Evolutionary conservation across 1,140 invertebrate species (phyloP), one percentile per base, ranked within the genome.

Genomic region (Trichonephila clavata): DNA sequence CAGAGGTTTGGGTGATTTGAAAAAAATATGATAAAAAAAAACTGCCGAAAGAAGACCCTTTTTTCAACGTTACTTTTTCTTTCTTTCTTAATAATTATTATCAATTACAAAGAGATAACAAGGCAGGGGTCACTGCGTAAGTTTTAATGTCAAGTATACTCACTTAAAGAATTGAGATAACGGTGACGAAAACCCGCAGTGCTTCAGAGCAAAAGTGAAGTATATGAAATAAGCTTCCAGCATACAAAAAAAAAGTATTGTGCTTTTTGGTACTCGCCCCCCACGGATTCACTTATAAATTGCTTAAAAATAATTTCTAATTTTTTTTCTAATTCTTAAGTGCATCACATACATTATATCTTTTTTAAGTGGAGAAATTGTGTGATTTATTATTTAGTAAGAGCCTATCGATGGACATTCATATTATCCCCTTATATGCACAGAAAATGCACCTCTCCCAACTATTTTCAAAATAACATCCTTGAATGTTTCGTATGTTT

Each of bases 61-160:
- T 89, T 86, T 89, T 89, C 16, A 57, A 1, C 57, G n/a, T 87
- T 32, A 77, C 39, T 71, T 71, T 59, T 50, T 77, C 61, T 16
- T 89, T 21, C 63, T 27, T 89, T 61, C 60, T 81, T 92, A 59
- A 81, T 90, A 80, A 92, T 83, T 92, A 84, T 84, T 92, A 92
- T 92, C 90, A 92, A 92, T 92, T 92, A 92, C 90, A n/a, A 39
- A 83, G 90, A 92, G 90, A 92, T 92, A 92, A 92, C 80, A 84
- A 65, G 65, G 27, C 90, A 84, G 24, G 60, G 90, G 90, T 92
- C 81, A 92, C 59, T 83, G 50, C 60, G 43, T 65, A 63, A 92
- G 90, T 84, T 84, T 92, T 84, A 65, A 84, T 92, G 90, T 83
- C 90, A 92, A 92, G 90, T 80, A 68, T 60, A n/a, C 60, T 63